These are phyloP conservation scores for Mongoloraphidia duomilia DNA, from an alignment of 2,888 invertebrate genomes.

Conservation along the genomic window DNA sequence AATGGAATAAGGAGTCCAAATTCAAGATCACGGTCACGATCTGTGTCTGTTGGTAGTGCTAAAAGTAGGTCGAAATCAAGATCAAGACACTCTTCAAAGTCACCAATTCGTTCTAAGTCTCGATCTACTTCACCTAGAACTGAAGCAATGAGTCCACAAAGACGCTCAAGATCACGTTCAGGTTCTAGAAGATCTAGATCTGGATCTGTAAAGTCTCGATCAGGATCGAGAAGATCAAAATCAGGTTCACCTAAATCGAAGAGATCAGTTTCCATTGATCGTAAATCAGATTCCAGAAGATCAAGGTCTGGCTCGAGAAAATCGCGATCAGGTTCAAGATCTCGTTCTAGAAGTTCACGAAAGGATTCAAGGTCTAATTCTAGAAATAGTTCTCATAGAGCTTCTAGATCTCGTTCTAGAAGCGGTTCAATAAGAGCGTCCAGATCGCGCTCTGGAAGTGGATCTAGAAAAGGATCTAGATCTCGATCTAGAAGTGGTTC, in stretches of 20 bases:
- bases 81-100: conserved; percentile 17
- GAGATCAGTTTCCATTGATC: conserved; percentile 15
- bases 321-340: conserved; percentile 18
- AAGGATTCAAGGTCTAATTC: conserved; percentile 23
- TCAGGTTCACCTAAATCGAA: conserved; percentile 17
- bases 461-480: conserved; percentile 19
- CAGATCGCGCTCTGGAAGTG: conserved; percentile 16
- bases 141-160: conserved; percentile 10
- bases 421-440: conserved; percentile 7
- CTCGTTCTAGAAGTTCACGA: conserved; percentile 20
- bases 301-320: conserved; percentile 16
- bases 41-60: conserved; percentile 20
- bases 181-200: conserved; percentile 17
- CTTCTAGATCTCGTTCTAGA: conserved; percentile 16
- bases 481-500: conserved; percentile 20
- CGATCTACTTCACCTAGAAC: conserved; percentile 5
- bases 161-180: conserved; percentile 23
- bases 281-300: conserved; percentile 16
- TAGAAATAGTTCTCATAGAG: conserved; percentile 19
- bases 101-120: conserved; percentile 15
- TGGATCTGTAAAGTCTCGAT: conserved; percentile 16
- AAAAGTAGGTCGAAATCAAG: conserved; percentile 15
- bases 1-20: conserved; percentile 16
- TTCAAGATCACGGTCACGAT: conserved; percentile 15
- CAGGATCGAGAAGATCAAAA: conserved; percentile 21